Evolutionary conservation across 2,797 vertebrate genomes (phyloP).

Genomic region (Anomalospiza imberbis): DNA sequence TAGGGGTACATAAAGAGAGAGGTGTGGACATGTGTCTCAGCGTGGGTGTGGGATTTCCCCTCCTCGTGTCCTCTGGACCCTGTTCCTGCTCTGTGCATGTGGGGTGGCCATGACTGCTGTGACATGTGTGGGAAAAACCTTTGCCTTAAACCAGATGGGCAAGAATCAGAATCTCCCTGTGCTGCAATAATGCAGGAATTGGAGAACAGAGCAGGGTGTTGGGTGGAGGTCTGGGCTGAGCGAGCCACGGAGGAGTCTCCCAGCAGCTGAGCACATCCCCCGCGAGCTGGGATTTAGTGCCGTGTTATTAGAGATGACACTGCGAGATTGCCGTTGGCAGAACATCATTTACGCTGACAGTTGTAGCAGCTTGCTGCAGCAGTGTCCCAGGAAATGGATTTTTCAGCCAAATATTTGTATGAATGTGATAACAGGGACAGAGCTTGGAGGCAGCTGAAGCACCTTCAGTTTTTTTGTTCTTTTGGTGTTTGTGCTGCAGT

Average conservation of each 20-base stretch:
- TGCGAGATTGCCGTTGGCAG: conserved; percentile 44
- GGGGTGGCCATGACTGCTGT: rapidly evolving
- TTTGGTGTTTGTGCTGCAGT: background rate
- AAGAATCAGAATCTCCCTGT: background rate
- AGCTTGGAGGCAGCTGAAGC: conserved; percentile 25
- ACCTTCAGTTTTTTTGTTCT: background rate
- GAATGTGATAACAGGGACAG: conserved; percentile 29
- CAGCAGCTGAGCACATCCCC: conserved; percentile 35
- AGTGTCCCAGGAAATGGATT: conserved; percentile 51
- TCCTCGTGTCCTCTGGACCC: background rate
- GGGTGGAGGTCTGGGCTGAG: background rate
- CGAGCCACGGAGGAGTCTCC: background rate
- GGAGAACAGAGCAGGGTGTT: background rate
- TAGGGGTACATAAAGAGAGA: background rate
- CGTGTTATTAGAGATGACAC: conserved; percentile 52
- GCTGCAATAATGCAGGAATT: background rate
- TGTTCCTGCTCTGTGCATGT: rapidly evolving
- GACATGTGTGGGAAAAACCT: rapidly evolving
- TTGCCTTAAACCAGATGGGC: background rate
- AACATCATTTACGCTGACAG: conserved; percentile 54
- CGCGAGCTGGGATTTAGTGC: background rate
- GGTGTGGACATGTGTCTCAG: rapidly evolving
- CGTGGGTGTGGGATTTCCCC: background rate
- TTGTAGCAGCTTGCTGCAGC: conserved; percentile 54
- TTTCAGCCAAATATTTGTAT: conserved; percentile 60